A percentile compares a stretch with the other conserved stretches of the same genome.
These are phyloP conservation scores for Streptopelia turtur DNA, from an alignment of 2,797 vertebrate species.

Conservation along the genomic window DNA sequence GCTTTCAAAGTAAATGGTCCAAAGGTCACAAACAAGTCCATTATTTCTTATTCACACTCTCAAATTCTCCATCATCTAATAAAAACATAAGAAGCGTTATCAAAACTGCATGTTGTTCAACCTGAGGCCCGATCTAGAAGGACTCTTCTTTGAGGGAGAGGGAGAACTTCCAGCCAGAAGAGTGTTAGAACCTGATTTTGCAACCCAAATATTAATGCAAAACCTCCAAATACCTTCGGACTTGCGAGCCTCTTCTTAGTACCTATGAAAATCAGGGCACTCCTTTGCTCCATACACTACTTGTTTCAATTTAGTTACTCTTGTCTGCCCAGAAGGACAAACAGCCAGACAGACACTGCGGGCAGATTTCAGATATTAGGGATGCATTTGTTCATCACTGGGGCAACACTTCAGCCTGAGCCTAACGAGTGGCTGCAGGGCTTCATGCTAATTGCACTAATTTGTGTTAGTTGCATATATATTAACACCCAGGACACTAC, in stretches of 20 bases:
- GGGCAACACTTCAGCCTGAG: not conserved
- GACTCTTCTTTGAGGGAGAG: not conserved
- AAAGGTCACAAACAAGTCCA: fast-evolving
- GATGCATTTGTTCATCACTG: not conserved
- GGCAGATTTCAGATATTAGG: not conserved
- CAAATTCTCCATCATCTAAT: not conserved
- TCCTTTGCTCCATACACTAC: not conserved
- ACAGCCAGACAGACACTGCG: fast-evolving
- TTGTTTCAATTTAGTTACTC: not conserved
- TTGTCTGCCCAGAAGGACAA: not conserved
- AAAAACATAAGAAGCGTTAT: fast-evolving
- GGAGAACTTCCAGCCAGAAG: not conserved
- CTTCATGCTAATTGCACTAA: not conserved
- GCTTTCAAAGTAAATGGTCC: not conserved
- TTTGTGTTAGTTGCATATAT: not conserved
- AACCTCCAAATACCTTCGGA: not conserved
- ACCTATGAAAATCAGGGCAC: not conserved
- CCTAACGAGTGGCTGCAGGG: not conserved
- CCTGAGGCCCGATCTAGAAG: not conserved
- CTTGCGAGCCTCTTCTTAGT: not conserved
- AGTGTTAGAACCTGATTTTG: not conserved
- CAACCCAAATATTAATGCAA: not conserved
- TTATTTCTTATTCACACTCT: not conserved
- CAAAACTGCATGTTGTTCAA: not conserved
- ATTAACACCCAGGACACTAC: not conserved